Evolutionary conservation across 2,113 vertebrate species (phyloP).

Genomic region (Tragelaphus imberbis): DNA sequence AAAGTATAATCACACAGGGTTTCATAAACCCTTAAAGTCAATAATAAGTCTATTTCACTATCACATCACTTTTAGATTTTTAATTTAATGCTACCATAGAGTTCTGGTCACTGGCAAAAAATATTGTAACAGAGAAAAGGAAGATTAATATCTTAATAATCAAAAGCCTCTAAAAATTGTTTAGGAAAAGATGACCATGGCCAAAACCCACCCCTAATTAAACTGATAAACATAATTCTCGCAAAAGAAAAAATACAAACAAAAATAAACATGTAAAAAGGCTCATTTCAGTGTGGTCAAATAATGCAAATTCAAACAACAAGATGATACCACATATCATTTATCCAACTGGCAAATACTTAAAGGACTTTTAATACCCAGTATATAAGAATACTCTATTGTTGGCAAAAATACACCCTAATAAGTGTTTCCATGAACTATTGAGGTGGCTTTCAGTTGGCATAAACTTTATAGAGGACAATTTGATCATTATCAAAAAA

Average conservation of each 20-base stretch:
- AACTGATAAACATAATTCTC: not conserved
- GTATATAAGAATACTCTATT: not conserved
- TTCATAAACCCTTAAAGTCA: not conserved
- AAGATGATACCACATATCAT: not conserved
- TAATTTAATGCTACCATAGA: not conserved
- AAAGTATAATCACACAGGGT: not conserved
- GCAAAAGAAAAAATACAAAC: not conserved
- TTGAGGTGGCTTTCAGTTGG: not conserved
- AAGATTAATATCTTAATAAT: not conserved
- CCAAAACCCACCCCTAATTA: not conserved
- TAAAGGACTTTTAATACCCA: not conserved
- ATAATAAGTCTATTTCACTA: not conserved
- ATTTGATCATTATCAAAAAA: not conserved
- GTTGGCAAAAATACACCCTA: not conserved
- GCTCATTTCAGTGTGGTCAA: not conserved
- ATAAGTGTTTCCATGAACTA: not conserved
- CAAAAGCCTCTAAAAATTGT: not conserved
- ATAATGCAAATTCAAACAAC: not conserved
- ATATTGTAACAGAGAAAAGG: not conserved
- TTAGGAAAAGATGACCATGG: not conserved
- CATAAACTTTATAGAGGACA: not conserved
- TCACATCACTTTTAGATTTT: not conserved
- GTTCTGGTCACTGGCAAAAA: not conserved
- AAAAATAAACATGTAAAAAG: not conserved
- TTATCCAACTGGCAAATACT: not conserved